Evolutionary conservation across 2,797 vertebrate genomes (phyloP), one percentile per base, ranked within the genome.

Genomic region (Schizopygopsis malacanthus): DNA sequence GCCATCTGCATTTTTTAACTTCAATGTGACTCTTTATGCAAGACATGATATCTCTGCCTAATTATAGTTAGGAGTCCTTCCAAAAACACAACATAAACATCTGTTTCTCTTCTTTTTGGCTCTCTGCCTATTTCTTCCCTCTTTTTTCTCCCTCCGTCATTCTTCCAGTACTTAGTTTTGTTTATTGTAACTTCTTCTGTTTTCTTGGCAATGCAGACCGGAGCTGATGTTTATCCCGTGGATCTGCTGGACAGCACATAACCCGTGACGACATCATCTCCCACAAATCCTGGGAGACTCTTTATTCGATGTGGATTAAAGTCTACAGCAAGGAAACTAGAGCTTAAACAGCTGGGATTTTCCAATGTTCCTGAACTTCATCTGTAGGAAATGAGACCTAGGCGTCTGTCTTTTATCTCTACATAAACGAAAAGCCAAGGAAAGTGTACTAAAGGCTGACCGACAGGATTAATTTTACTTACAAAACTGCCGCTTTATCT

Each of bases 131-230:
- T 22, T n/a, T 77, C 25, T 65, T 65, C 45, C 56, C 37, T 39
- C 15, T 25, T 0, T 69, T 8, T 81, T 13, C 50, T 65, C 6
- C 63, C 12, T 28, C 18, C 12, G 28, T 65, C 47, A 39, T 41
- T 76, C 16, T 43, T 67, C 12, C 37, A 77, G 15, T 70, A 56
- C 16, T 80, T 39, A 4, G 76, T n/a, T 63, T 56, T n/a, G 18
- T 61, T 85, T 67, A 76, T 84, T 83, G 82, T 75, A 45, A 25
- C 65, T 81, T 65, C 71, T 16, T 86, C 7, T 89, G 20, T 85
- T 79, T 86, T 85, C n/a, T 77, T 86, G 86, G 77, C 82, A 73
- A 50, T 72, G 63, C 43, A 56, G 52, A 45, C n/a, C 33, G 67
- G 56, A 86, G 45, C 22, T 72, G 76, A 43, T 54, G 69, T 84